Evolutionary conservation across 2,888 invertebrate species (phyloP), one percentile per base, ranked within the genome.

Genomic region (Dryocosmus kuriphilus): DNA sequence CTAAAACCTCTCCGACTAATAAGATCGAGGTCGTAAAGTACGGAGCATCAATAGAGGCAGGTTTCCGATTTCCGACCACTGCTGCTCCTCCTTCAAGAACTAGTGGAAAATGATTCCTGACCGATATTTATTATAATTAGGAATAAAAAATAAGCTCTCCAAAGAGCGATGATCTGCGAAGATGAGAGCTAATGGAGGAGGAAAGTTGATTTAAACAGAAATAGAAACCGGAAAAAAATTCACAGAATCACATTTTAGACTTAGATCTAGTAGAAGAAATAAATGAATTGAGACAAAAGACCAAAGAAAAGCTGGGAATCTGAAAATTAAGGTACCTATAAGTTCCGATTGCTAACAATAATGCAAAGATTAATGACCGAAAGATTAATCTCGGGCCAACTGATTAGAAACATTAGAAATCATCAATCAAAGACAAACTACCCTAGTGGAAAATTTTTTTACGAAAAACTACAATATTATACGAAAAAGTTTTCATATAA

Each of bases 201-300:
- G 38, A 65, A 38, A 38, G 41, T 61, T 67, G 41, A 67, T 41
- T 41, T 67, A 67, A 67, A 41, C 65, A 67, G 27, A 67, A 67
- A 67, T 67, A 67, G 65, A 67, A 67, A 27, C 41, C 41, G 41
- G 65, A 67, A 67, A 67, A 14, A 67, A 67, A 35, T 41, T 35
- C 41, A 22, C 46, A n/a, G 46, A n/a, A 8, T 19, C n/a, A n/a
- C 5, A 51, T 8, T 51, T n/a, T n/a, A 19, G n/a, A 51, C 7
- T 51, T n/a, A 5, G 46, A 46, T 1, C 19, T 46, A 46, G 19
- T 46, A 19, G 46, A 46, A 46, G 46, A 46, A 46, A 46, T 6
- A 46, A 46, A 46, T 46, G 19, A 19, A 19, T 46, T 46, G 19
- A 1, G 19, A 46, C 19, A 46, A 46, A 46, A 46, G 19, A 11